Evolutionary conservation across 2,113 vertebrate genomes (phyloP), one percentile per base, ranked within the genome.

Genomic region (Microcebus lehilahytsara): DNA sequence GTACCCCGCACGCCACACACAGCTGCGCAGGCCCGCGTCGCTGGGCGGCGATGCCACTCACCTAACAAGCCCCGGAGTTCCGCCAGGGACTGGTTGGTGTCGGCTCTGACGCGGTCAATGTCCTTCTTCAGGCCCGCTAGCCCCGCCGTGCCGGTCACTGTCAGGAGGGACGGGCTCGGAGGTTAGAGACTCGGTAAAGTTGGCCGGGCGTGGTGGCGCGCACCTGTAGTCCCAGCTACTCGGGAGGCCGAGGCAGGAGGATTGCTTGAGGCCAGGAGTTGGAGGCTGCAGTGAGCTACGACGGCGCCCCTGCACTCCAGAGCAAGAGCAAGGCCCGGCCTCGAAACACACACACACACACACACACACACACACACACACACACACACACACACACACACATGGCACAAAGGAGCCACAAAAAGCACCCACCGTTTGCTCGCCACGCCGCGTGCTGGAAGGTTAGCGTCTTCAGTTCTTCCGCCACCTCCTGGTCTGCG

Each of bases 11-110:
- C 14, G 20, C 72, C 83, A 19, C 13, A 20, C 19, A 34, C n/a
- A 37, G 25, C 5, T 37, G 51, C 51, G 16, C 53, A 12, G 32
- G 79, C 3, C 17, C 58, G 42, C 58, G 40, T 42, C 20, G 64
- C 62, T 67, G 78, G 46, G 67, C 34, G 72, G 20, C 40, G 53
- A 30, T 62, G 74, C 17, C 49, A 81, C 97, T 97, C 85, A 98
- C 97, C 94, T 85, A 98, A 53, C 51, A 97, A 91, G n/a, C 85
- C 77, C 46, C 40, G 71, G 78, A 98, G 93, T 53, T 98, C 93
- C 75, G 25, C 8, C 88, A 97, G 53, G 53, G 97, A 95, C 85
- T 67, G 56, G 80, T 95, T 94, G 30, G 80, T 96, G 71, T 96
- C 46, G 19, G 58, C 81, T 94, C 40, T 92, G 30, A 97, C 0